Evolutionary conservation across 2,113 vertebrate genomes (phyloP).

Genomic region (Chaenocephalus aceratus): DNA sequence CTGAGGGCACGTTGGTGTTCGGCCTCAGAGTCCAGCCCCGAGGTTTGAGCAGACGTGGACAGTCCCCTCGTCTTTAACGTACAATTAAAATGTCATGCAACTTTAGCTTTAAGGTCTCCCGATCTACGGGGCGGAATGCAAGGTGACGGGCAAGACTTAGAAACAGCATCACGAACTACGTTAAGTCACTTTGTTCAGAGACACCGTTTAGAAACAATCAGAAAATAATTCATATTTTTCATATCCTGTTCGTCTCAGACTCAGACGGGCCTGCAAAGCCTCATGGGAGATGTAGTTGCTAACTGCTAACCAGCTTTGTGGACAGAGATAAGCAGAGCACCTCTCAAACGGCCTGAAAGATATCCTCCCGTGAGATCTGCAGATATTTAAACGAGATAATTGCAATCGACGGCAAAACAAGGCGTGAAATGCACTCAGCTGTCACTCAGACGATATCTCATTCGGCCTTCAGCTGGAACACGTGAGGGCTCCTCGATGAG

Average conservation of each 20-base stretch:
- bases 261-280: background rate
- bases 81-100: background rate
- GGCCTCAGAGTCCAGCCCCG: background rate
- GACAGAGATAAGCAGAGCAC: too few species aligned
- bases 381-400: too few species aligned
- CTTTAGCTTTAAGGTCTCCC: background rate
- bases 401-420: too few species aligned
- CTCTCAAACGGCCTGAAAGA: too few species aligned
- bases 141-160: background rate
- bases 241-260: background rate
- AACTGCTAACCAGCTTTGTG: too few species aligned
- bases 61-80: background rate
- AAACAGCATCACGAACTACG: background rate
- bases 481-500: background rate
- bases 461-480: background rate
- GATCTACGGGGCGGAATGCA: background rate
- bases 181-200: background rate
- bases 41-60: background rate
- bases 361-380: too few species aligned
- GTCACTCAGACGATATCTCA: too few species aligned
- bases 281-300: background rate
- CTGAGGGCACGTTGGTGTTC: background rate
- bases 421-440: too few species aligned
- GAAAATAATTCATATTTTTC: too few species aligned
- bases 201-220: background rate